phyloP scores from a whole-genome alignment of 1,140 invertebrate genomes.

The Carcinoscorpius rotundicauda region DNA sequence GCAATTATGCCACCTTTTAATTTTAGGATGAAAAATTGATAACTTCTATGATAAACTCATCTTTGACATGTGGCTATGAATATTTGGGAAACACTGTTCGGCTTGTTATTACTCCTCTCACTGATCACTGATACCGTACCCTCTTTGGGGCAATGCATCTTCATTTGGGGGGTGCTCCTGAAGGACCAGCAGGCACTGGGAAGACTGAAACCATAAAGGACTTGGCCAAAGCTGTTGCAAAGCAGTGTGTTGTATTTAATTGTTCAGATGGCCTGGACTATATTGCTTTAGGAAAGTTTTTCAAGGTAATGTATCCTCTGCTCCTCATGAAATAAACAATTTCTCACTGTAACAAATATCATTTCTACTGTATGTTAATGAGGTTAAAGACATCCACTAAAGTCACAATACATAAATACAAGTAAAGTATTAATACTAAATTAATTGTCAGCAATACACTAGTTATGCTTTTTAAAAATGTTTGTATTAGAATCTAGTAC shows the following conservation, averaged over 20 bases:
- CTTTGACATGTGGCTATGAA: conserved; percentile 78
- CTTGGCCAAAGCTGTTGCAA: conserved; percentile 88
- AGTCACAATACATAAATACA: too few relatives aligned
- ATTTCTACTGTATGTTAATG: too few relatives aligned
- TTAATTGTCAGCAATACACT: too few relatives aligned
- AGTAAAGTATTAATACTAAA: too few relatives aligned
- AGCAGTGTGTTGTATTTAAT: conserved; percentile 94
- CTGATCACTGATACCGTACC: conserved; percentile 80
- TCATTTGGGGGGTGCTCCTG: conserved; percentile 62
- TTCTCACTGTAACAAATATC: too few relatives aligned
- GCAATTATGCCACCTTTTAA: too few relatives aligned
- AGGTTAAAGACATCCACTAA: too few relatives aligned
- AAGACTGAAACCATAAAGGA: conserved; percentile 96
- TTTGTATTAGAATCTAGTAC: too few relatives aligned
- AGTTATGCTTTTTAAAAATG: too few relatives aligned
- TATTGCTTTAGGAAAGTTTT: conserved; percentile 87
- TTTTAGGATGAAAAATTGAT: conserved; percentile 49
- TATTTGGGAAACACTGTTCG: conserved; percentile 80
- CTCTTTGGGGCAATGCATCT: conserved; percentile 81
- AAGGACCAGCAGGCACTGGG: conserved; percentile 87
- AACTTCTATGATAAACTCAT: conserved; percentile 87
- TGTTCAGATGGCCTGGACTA: conserved; percentile 85
- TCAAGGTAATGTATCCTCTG: conserved; percentile 47
- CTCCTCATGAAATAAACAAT: too few relatives aligned
- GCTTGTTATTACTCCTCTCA: conserved; percentile 76